A percentile compares a stretch with the other conserved stretches of the same genome.
Evolutionary conservation across 2,888 invertebrate genomes (phyloP).

Genomic region (Lamellibrachia satsuma): DNA sequence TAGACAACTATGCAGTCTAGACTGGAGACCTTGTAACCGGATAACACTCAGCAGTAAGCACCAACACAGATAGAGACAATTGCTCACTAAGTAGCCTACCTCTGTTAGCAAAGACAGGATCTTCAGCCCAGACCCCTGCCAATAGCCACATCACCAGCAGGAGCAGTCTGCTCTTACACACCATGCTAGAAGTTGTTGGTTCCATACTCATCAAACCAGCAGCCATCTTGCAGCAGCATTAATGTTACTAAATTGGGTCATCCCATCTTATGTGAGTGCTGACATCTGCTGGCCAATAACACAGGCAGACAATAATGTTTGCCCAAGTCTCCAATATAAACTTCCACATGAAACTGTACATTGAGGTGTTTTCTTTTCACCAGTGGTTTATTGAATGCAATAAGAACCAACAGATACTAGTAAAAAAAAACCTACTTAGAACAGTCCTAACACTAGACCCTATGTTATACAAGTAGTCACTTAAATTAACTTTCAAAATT

Average conservation of each 20-base stretch:
- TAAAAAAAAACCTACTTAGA: no score
- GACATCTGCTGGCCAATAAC: background rate
- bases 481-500: no score
- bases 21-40: background rate
- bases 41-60: background rate
- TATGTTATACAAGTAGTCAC: no score
- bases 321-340: background rate
- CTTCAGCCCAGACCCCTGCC: background rate
- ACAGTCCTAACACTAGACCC: no score
- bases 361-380: background rate
- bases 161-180: background rate
- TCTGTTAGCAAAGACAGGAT: background rate
- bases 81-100: background rate
- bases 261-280: background rate
- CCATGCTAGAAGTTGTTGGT: background rate
- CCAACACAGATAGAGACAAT: background rate
- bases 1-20: background rate
- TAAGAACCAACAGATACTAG: no score
- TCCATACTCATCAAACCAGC: background rate
- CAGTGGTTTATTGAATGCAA: no score
- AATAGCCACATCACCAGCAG: conserved; percentile 10
- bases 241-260: background rate
- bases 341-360: background rate
- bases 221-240: background rate
- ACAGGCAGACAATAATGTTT: background rate